Conservation (phyloP, 2,113 vertebrate genomes). For the Opisthocomus hoazin region DNA sequence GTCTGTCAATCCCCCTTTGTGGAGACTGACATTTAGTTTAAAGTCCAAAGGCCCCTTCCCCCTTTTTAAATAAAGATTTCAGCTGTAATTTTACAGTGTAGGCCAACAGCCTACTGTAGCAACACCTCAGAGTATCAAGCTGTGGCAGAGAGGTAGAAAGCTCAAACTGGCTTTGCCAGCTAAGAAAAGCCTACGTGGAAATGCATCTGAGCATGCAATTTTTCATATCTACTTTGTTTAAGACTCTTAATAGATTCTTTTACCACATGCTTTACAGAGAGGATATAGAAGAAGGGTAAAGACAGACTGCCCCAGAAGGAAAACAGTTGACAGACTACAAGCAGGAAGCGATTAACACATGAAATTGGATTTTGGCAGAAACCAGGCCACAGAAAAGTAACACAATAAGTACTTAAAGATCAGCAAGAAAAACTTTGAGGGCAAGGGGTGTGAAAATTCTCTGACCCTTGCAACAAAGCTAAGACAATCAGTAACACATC, state of each 20-base stretch:
- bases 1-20: not conserved
- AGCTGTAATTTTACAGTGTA: not conserved
- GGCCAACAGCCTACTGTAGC: not conserved
- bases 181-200: not conserved
- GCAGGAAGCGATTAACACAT: fast-evolving
- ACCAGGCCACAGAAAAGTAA: not conserved
- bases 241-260: not conserved
- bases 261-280: not conserved
- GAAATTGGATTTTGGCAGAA: not conserved
- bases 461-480: not conserved
- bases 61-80: no score
- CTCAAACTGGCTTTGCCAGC: not conserved
- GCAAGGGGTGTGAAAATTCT: not conserved
- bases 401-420: not conserved
- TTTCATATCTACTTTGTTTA: not conserved
- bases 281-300: not conserved
- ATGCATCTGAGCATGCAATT: not conserved
- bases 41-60: not conserved
- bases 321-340: not conserved
- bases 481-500: not conserved
- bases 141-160: not conserved
- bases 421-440: not conserved
- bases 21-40: not conserved
- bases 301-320: not conserved
- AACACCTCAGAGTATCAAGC: not conserved